Conservation (phyloP, 2,113 vertebrate genomes). For the Romanogobio albipinnatus region DNA sequence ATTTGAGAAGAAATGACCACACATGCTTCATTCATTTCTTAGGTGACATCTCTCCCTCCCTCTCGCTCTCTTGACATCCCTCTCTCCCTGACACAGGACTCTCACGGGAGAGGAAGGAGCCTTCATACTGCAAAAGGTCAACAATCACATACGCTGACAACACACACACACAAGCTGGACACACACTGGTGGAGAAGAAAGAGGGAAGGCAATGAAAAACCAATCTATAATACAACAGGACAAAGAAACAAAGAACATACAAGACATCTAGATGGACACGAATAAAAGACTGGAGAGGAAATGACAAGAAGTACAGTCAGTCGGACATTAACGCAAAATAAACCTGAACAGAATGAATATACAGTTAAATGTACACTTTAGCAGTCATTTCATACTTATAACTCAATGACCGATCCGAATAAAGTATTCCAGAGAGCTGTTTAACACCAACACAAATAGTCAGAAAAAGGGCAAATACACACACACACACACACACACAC, state of each 20-base stretch:
- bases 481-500: constrained; percentile 73
- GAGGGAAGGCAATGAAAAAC: constrained; percentile 56
- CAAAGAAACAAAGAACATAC: constrained; percentile 1
- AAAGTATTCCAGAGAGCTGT: not conserved
- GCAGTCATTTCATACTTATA: not conserved
- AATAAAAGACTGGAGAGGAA: not conserved
- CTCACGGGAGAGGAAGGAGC: constrained; percentile 74
- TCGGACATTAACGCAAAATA: not conserved
- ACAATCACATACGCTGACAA: constrained; percentile 73
- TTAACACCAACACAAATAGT: not conserved
- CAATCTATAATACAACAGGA: not conserved
- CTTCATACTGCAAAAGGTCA: constrained; percentile 77
- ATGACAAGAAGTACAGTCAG: not conserved
- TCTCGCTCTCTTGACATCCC: constrained; percentile 37
- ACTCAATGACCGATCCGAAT: not conserved
- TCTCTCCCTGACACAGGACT: constrained; percentile 42
- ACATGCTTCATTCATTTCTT: constrained; percentile 62
- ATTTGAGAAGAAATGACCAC: constrained; percentile 24
- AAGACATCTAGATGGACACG: constrained; percentile 46
- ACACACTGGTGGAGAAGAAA: constrained; percentile 28
- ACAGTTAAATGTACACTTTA: not conserved
- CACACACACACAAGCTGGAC: constrained; percentile 59
- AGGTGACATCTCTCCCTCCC: constrained; percentile 17
- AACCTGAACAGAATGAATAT: not conserved
- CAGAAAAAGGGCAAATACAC: not conserved